Evolutionary conservation across 2,888 invertebrate species (phyloP), one percentile per base, ranked within the genome.

Genomic region (Idaea aversata): DNA sequence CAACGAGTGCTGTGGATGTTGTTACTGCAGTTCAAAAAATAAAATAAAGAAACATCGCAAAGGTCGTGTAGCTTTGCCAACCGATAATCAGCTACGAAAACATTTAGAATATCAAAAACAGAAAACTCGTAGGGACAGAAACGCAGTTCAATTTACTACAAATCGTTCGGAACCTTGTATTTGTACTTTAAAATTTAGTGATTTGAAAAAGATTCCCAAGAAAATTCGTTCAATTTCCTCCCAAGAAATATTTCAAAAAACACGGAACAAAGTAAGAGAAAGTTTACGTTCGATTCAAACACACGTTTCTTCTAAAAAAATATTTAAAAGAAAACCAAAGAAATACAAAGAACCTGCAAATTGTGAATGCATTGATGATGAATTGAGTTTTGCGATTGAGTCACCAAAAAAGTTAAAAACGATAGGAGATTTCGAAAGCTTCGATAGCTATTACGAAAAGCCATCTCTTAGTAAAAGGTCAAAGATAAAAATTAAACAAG

Each of bases 151-250:
- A n/a, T 74, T 77, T 38, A 74, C 75, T 66, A 66, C 76, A 6
- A 73, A 77, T 64, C 72, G 66, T 61, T 86, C 87, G 4, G 82
- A 82, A 47, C 82, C 86, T 6, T 84, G 83, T 66, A 72, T 77
- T 10, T 82, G 82, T 66, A 76, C 79, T 15, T 69, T 74, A 62
- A 71, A 78, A 66, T 72, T 79, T 59, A 77, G 72, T 59, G 38
- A 72, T 71, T 61, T 38, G 66, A 34, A 38, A 69, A 16, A 61
- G 38, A 25, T 60, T 15, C 7, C 63, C 63, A 64, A 69, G 65
- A 62, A 69, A 63, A 57, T 34, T 63, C 47, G 64, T 63, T 0
- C 36, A 47, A 25, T 47, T 47, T 47, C 47, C 0, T 47, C 47
- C 13, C 70, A 47, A 35, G 63, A 65, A 70, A 61, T 61, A 5